Conservation (phyloP, 2,888 invertebrate species). For the Tiliacea aurago region DNA sequence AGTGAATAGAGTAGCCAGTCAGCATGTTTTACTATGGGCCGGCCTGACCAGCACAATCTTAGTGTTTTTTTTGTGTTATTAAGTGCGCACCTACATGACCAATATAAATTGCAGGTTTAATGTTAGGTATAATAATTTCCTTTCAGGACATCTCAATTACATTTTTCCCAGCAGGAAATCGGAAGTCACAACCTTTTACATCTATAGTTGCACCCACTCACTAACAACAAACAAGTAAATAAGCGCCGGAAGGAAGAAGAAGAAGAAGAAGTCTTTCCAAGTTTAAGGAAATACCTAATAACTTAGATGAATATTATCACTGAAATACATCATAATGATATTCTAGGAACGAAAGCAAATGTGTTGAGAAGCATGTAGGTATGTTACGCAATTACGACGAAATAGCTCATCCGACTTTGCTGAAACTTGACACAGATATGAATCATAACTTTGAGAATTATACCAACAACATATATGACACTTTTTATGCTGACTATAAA, state of each 20-base stretch:
- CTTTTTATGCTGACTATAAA: slow-evolving; percentile 51
- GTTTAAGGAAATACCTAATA: slow-evolving; percentile 7
- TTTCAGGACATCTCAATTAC: background rate
- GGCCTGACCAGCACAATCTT: background rate
- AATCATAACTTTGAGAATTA: slow-evolving; percentile 60
- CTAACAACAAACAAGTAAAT: background rate
- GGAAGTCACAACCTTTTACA: background rate
- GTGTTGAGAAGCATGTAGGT: slow-evolving; percentile 41
- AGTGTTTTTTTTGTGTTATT: background rate
- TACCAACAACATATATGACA: slow-evolving; percentile 50
- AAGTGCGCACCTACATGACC: background rate
- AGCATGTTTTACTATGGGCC: background rate
- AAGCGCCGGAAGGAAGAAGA: background rate
- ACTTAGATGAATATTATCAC: slow-evolving; percentile 6
- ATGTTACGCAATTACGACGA: slow-evolving; percentile 55
- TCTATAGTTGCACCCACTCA: background rate
- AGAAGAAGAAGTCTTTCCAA: background rate
- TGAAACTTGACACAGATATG: slow-evolving; percentile 59
- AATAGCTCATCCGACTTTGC: slow-evolving; percentile 61
- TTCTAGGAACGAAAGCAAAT: slow-evolving; percentile 39
- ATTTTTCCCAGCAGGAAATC: slow-evolving; percentile 5
- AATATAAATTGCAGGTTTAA: background rate
- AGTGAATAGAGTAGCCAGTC: slow-evolving; percentile 5
- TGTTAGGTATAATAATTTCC: background rate
- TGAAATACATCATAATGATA: slow-evolving; percentile 23